Evolutionary conservation across 2,113 vertebrate species (phyloP), one percentile per base, ranked within the genome.

Genomic region (Odobenus rosmarus): DNA sequence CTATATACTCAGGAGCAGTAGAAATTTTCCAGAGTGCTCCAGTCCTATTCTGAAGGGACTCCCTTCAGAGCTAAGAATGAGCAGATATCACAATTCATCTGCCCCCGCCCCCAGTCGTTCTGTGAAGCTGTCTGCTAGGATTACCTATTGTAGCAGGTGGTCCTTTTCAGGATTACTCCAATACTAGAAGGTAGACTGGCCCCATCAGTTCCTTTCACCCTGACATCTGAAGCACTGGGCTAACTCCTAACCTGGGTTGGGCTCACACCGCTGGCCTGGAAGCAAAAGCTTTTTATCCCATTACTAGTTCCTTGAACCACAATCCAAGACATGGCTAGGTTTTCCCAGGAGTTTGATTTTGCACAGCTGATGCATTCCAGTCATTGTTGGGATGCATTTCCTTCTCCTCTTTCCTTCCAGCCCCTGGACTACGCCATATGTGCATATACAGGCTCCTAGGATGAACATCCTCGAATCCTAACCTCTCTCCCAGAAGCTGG

Each of bases 331-430:
- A 28, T 28, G 53, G 92, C 76, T 67, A 88, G 88, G 93, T 96
- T 97, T 98, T 97, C 97, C 97, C 96, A 97, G 97, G 98, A 94
- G 98, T 97, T 98, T 98, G 90, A 95, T 97, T 97, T 98, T 97
- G 96, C 97, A 96, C 90, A 93, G 87, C 96, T 96, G 96, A 95
- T 88, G 84, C 97, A 97, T 98, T 98, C 97, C 97, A 96, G 62
- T 91, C 98, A 92, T 96, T 95, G 93, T 26, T 98, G 92, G 84
- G 80, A 93, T 95, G 80, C 28, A 84, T 55, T 95, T 71, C 80
- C 96, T 96, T 97, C 96, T 96, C 97, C 79, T 90, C 72, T 97
- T 97, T 95, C 96, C 88, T 42, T 88, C 67, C 85, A 91, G 81
- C 46, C n/a, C 85, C 55, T 49, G 51, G 69, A 71, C 61, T 42